phyloP scores from a whole-genome alignment of 1,140 invertebrate species.

The Drosophila albomicans region DNA sequence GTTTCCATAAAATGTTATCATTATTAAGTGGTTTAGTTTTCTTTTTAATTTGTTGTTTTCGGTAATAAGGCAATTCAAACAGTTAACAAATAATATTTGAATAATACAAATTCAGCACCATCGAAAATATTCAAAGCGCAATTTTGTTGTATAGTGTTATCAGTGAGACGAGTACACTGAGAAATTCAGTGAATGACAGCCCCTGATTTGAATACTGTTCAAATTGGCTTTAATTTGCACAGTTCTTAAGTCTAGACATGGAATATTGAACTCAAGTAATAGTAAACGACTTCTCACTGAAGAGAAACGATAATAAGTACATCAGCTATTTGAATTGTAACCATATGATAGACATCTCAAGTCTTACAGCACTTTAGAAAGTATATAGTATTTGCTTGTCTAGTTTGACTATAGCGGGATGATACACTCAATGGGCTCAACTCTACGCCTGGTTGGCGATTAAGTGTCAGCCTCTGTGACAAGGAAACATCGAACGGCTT shows the following conservation, averaged over 20 bases:
- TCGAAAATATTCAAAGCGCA: not conserved
- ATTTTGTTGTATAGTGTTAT: slow-evolving; percentile 11
- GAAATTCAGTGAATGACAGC: not conserved
- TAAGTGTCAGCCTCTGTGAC: slow-evolving; percentile 39
- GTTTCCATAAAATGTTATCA: no score
- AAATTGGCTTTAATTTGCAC: slow-evolving; percentile 24
- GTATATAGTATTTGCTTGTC: not conserved
- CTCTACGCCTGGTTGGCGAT: slow-evolving; percentile 26
- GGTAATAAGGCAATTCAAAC: no score
- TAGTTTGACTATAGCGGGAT: slow-evolving; percentile 8
- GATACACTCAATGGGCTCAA: slow-evolving; percentile 13
- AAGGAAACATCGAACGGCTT: slow-evolving; percentile 61
- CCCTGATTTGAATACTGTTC: slow-evolving; percentile 1
- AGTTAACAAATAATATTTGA: no score
- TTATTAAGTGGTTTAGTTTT: no score
- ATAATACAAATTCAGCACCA: no score
- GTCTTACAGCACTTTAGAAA: slow-evolving; percentile 15
- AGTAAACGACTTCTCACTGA: not conserved
- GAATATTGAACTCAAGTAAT: slow-evolving; percentile 2
- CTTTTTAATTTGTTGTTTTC: no score
- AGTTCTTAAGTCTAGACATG: slow-evolving; percentile 9
- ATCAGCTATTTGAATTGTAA: not conserved
- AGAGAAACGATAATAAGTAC: not conserved
- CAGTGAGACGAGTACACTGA: not conserved
- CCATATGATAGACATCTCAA: not conserved